Conservation (phyloP, 2,888 invertebrate species). For the Lithophane semibrunnea region DNA sequence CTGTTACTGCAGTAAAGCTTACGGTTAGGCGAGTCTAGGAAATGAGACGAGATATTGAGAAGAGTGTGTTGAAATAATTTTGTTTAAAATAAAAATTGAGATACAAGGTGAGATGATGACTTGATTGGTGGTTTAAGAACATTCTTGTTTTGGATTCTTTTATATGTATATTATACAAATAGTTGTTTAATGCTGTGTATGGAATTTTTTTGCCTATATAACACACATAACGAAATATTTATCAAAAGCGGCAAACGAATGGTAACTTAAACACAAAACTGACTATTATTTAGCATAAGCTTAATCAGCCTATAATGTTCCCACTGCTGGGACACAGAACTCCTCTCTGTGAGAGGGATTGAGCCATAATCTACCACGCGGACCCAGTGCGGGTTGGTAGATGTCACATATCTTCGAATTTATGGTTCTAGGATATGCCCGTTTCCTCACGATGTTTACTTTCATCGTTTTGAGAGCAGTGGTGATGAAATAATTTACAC, state of each 20-base stretch:
- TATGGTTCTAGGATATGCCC: too few relatives aligned
- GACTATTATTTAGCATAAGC: neutral
- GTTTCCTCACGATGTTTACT: too few relatives aligned
- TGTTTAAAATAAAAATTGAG: neutral
- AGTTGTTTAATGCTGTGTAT: neutral
- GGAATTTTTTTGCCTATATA: neutral
- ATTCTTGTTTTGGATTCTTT: neutral
- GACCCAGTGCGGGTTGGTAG: too few relatives aligned
- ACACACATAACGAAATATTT: neutral
- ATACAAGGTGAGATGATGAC: neutral
- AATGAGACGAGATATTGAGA: neutral
- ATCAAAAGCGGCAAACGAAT: neutral
- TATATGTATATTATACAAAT: neutral
- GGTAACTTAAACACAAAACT: neutral
- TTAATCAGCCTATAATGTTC: too few relatives aligned
- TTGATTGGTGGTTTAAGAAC: neutral
- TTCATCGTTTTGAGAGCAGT: too few relatives aligned
- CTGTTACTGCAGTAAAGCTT: conserved; percentile 18
- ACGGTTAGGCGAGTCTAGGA: neutral
- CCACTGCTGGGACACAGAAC: too few relatives aligned
- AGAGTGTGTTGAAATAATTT: neutral
- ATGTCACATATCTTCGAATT: too few relatives aligned
- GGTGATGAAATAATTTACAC: too few relatives aligned
- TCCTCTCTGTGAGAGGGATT: too few relatives aligned
- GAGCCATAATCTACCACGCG: too few relatives aligned